Percentiles rank a stretch among this genome's conserved stretches.
These are phyloP conservation scores for Cenopis cana DNA, from an alignment of 2,888 invertebrate species.

Conservation along the genomic window DNA sequence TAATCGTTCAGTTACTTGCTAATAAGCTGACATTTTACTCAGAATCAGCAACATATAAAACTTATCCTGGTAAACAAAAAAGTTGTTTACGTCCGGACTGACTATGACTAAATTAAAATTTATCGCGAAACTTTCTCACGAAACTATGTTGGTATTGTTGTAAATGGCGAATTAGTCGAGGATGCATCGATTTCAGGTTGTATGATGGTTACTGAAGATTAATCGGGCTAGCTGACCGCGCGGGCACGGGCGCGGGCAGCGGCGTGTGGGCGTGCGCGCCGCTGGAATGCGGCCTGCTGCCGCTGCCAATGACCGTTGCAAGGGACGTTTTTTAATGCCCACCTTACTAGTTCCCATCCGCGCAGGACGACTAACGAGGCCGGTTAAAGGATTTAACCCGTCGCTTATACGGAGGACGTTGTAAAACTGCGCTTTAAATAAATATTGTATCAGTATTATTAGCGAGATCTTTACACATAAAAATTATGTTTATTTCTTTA, in stretches of 20 bases:
- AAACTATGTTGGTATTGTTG: not conserved
- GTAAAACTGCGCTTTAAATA: constrained; percentile 1
- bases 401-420: constrained; percentile 17
- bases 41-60: not conserved
- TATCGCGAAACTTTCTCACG: not conserved
- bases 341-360: constrained; percentile 72
- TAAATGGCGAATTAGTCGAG: not conserved
- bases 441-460: constrained; percentile 11
- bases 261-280: constrained; percentile 65
- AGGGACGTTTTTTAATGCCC: constrained; percentile 79
- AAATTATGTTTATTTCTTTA: not conserved
- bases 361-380: constrained; percentile 59
- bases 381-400: constrained; percentile 30
- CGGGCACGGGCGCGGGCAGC: constrained; percentile 1
- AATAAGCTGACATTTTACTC: not conserved
- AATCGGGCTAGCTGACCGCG: constrained; percentile 6
- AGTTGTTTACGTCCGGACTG: not conserved
- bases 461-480: constrained; percentile 9
- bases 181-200: constrained; percentile 17
- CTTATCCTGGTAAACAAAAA: not conserved
- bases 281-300: constrained; percentile 83
- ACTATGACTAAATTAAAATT: not conserved
- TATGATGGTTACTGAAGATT: constrained; percentile 19
- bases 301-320: constrained; percentile 83
- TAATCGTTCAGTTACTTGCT: not conserved